phyloP scores from a whole-genome alignment of 2,113 vertebrate genomes.

The Xerus inauris region DNA sequence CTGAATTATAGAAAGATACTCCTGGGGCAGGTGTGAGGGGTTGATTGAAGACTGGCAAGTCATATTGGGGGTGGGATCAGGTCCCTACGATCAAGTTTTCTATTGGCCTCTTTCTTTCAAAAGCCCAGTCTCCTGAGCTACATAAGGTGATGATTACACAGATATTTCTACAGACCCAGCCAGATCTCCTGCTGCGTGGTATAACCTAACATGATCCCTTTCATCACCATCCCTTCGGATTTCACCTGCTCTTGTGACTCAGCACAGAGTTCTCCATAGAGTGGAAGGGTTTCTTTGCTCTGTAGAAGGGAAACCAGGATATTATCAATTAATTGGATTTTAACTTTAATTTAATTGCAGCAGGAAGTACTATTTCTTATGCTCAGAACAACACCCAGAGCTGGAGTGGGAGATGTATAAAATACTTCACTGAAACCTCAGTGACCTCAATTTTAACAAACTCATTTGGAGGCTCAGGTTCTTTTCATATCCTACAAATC shows the following conservation, averaged over 20 bases:
- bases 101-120: neutral
- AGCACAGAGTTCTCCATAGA: neutral
- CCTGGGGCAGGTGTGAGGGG: neutral
- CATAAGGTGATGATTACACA: too few species aligned
- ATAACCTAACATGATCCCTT: fast-evolving
- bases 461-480: neutral
- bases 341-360: neutral
- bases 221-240: fast-evolving
- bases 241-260: neutral
- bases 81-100: neutral
- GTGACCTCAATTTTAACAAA: neutral
- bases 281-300: neutral
- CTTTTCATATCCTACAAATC: neutral
- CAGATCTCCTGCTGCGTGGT: neutral
- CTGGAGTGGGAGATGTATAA: neutral
- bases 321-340: neutral
- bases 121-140: neutral
- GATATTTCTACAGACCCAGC: neutral
- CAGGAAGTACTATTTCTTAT: neutral
- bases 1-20: neutral
- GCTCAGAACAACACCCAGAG: neutral
- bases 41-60: neutral
- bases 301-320: neutral
- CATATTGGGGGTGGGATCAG: too few species aligned
- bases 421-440: neutral